Base-by-base conservation (phyloP, 92 coral and sea anemone species). In the Porites rus region DNA sequence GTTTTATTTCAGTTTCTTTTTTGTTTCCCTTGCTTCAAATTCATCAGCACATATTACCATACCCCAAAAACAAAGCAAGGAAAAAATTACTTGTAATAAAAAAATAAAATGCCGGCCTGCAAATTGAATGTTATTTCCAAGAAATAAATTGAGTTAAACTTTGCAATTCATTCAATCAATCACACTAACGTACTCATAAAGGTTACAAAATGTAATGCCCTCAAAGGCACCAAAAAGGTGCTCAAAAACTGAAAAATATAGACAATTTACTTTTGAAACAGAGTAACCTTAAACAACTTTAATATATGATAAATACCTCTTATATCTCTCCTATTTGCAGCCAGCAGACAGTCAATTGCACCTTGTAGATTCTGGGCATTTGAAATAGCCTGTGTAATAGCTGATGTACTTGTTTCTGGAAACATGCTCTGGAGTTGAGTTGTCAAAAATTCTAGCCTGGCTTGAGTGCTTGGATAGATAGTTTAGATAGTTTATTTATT, bases 311-410 rank as follows among this genome's bases (percentile, higher is more conserved):
- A 76, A 76, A 59, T 75, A 75, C 79, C 79, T 75, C 19, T 54
- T 53, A 75, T 75, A 54, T 75, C 65, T 53, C 67, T 75, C 66
- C 79, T 75, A 54, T 53, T 56, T 75, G 46, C 50, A 75, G 79
- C 65, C 50, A 75, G 80, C 67, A 56, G 80, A 56, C 53, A 25
- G 51, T 58, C 67, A 59, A 59, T 56, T 56, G 80, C 80, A 62
- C 64, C 38, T 53, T n/a, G 79, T 56, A 75, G 79, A 75, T 75
- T 76, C 80, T 76, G 80, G 51, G 69, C 67, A 76, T 56, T 76
- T 17, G 69, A 76, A 76, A 76, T 76, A 59, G 80, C 80, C 80
- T 76, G 80, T 76, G 80, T 59, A 76, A 76, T 76, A 76, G 80
- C 80, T 58, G 80, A 58, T 58, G 68, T 76, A 76, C 80, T 76